phyloP scores from a whole-genome alignment of 2,113 vertebrate genomes.

The Bombycilla garrulus region DNA sequence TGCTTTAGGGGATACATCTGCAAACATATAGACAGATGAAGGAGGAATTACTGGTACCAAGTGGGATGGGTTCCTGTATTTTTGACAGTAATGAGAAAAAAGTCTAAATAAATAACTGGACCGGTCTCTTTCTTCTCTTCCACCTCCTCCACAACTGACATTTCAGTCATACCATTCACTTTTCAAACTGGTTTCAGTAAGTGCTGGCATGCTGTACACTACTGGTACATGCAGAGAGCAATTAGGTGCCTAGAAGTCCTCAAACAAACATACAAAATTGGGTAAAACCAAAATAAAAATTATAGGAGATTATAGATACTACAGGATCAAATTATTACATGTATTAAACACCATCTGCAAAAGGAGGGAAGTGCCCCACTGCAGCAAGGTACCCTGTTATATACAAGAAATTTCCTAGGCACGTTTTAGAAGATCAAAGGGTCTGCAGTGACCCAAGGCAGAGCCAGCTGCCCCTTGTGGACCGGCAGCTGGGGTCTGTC shows the following conservation, averaged over 20 bases:
- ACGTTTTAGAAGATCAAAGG: rapidly evolving
- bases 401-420: not conserved
- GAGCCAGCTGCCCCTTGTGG: not conserved
- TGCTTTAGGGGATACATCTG: not conserved
- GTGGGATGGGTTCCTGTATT: not conserved
- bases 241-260: not conserved
- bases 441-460: not conserved
- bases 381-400: rapidly evolving
- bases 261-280: not conserved
- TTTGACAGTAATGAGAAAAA: not conserved
- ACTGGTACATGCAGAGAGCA: not conserved
- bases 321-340: not conserved
- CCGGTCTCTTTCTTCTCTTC: not conserved
- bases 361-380: not conserved
- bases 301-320: not conserved
- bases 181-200: not conserved
- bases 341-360: not conserved
- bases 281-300: not conserved
- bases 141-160: not conserved
- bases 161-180: not conserved
- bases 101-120: not conserved
- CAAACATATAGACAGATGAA: not conserved
- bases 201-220: rapidly evolving
- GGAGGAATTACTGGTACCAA: not conserved
- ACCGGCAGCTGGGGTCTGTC: not conserved